Evolutionary conservation across 2,797 vertebrate species (phyloP).

Genomic region (Enteromius unitaeniatus): DNA sequence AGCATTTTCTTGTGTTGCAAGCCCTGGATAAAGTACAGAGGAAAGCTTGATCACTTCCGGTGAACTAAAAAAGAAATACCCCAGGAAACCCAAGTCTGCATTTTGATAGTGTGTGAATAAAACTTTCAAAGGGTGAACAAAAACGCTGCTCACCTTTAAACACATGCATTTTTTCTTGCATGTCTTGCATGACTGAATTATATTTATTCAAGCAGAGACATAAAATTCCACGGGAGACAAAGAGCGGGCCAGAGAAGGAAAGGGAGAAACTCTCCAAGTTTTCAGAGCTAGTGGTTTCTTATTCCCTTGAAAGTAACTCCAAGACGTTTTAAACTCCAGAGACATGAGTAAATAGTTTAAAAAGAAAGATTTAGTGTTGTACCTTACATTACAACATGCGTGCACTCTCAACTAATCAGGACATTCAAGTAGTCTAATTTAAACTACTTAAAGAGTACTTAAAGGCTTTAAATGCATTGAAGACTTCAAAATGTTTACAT

Average conservation of each 20-base stretch:
- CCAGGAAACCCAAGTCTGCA: background rate
- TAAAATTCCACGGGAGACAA: slow-evolving; percentile 16
- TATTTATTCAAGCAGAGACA: slow-evolving; percentile 4
- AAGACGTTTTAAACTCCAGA: background rate
- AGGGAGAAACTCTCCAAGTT: background rate
- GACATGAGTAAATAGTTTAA: background rate
- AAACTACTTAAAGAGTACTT: background rate
- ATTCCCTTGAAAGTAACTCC: background rate
- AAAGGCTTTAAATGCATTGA: background rate
- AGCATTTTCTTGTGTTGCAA: slow-evolving; percentile 30
- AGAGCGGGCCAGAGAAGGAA: background rate
- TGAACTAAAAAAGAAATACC: background rate
- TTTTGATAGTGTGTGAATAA: background rate
- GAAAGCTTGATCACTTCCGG: background rate
- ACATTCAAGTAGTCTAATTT: background rate
- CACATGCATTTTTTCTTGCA: background rate
- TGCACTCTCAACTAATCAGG: background rate
- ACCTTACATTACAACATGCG: background rate
- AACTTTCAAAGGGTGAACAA: slow-evolving; percentile 13
- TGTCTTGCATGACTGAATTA: slow-evolving; percentile 36
- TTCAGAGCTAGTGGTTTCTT: background rate
- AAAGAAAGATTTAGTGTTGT: background rate
- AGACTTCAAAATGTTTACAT: background rate
- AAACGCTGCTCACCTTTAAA: background rate
- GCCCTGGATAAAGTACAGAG: slow-evolving; percentile 30